Percentiles rank a stretch among this genome's conserved stretches.
Evolutionary conservation across 2,113 vertebrate genomes (phyloP).

Genomic region (Callopanchax toddi): DNA sequence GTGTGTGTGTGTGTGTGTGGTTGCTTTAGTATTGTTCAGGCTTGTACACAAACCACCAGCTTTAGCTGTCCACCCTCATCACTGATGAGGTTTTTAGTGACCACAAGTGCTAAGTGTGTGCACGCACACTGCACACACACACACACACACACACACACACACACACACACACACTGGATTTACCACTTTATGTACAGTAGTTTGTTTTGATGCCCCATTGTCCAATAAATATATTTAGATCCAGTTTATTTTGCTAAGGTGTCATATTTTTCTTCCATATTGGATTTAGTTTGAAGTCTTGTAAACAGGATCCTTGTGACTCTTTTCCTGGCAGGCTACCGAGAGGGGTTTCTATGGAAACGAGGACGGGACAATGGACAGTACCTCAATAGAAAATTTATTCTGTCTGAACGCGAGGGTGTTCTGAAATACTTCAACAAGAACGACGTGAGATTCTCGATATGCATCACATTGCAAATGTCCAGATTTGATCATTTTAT

Average conservation of each 20-base stretch:
- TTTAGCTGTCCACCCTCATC: background rate
- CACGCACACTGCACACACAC: background rate
- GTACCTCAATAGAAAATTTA: slow-evolving; percentile 91
- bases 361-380: slow-evolving; percentile 93
- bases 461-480: no score
- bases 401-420: slow-evolving; percentile 90
- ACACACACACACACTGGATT: background rate
- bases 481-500: no score
- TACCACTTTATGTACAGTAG: no score
- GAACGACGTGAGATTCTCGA: slow-evolving; percentile 84
- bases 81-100: slow-evolving; percentile 9
- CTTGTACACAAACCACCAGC: no score
- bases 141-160: background rate
- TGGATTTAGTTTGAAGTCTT: background rate
- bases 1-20: background rate
- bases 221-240: no score
- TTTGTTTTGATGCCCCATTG: no score
- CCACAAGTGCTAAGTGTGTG: slow-evolving; percentile 8
- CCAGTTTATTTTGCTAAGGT: no score
- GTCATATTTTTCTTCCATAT: background rate
- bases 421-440: slow-evolving; percentile 96
- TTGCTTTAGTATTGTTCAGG: no score
- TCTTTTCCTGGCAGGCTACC: slow-evolving; percentile 83
- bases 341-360: slow-evolving; percentile 95
- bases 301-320: slow-evolving; percentile 12